A percentile compares a stretch with the other conserved stretches of the same genome.
Conservation (phyloP, 2,888 invertebrate species). For the Acanthacorydalis orientalis region DNA sequence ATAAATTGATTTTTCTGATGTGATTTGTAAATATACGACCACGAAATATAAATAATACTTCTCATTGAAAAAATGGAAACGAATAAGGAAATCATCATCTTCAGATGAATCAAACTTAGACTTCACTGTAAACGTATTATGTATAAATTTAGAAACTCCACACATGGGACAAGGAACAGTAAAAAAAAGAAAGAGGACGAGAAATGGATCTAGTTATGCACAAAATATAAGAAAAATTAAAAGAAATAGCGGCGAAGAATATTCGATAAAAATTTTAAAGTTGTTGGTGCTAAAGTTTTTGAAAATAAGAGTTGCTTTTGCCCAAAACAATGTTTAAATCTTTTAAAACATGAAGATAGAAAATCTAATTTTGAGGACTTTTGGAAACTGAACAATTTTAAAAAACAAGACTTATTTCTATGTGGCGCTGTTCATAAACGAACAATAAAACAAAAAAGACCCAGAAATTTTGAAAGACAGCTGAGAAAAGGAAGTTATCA, state of each 20-base stretch:
- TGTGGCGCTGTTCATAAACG: slow-evolving; percentile 9
- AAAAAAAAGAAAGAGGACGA: too few species aligned
- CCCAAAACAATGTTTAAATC: background rate
- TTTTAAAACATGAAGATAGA: background rate
- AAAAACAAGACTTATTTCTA: slow-evolving; percentile 12
- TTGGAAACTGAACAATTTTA: slow-evolving; percentile 12
- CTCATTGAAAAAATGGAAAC: too few species aligned
- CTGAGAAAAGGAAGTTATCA: slow-evolving; percentile 10
- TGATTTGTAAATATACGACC: too few species aligned
- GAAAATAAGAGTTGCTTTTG: background rate
- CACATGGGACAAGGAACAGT: too few species aligned
- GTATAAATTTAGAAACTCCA: too few species aligned
- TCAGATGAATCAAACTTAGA: too few species aligned
- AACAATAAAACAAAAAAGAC: slow-evolving; percentile 10
- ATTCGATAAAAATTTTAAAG: background rate
- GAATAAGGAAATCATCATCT: too few species aligned
- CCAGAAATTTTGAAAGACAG: slow-evolving; percentile 9
- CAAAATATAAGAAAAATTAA: background rate
- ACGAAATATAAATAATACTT: too few species aligned
- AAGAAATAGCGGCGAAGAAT: slow-evolving; percentile 1
- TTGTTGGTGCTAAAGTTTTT: background rate
- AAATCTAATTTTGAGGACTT: slow-evolving; percentile 6
- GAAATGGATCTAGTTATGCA: background rate
- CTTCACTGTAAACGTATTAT: too few species aligned
- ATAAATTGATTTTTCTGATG: too few species aligned